These are phyloP conservation scores for Egretta garzetta DNA, from an alignment of 2,113 vertebrate species.

Conservation along the genomic window DNA sequence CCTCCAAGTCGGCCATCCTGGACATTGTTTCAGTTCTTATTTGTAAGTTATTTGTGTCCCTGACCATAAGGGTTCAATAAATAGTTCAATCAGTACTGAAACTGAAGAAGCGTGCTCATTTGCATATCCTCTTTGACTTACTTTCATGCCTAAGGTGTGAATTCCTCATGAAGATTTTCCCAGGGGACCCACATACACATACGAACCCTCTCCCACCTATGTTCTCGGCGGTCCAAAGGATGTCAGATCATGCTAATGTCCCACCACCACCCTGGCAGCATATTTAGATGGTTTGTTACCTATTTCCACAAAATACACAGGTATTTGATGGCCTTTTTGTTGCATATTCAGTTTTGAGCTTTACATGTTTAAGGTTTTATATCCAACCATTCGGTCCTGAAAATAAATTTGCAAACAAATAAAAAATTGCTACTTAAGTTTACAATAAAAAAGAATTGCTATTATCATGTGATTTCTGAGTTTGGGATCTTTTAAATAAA, in stretches of 20 bases:
- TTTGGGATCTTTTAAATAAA: neutral
- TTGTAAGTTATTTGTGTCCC: neutral
- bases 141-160: neutral
- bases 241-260: neutral
- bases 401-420: neutral
- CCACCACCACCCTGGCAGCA: neutral
- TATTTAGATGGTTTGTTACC: neutral
- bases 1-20: neutral
- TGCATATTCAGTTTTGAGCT: neutral
- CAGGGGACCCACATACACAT: fast-evolving
- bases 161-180: neutral
- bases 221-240: neutral
- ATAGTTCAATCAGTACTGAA: neutral
- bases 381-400: fast-evolving
- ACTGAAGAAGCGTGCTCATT: neutral
- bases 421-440: neutral
- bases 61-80: neutral
- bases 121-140: neutral
- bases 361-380: neutral
- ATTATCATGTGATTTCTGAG: neutral
- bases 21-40: neutral
- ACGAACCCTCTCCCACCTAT: neutral
- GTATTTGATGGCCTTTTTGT: fast-evolving
- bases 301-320: neutral
- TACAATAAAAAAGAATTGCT: neutral